These are phyloP conservation scores for Bombus confusus DNA, from an alignment of 1,140 invertebrate species.

Conservation along the genomic window DNA sequence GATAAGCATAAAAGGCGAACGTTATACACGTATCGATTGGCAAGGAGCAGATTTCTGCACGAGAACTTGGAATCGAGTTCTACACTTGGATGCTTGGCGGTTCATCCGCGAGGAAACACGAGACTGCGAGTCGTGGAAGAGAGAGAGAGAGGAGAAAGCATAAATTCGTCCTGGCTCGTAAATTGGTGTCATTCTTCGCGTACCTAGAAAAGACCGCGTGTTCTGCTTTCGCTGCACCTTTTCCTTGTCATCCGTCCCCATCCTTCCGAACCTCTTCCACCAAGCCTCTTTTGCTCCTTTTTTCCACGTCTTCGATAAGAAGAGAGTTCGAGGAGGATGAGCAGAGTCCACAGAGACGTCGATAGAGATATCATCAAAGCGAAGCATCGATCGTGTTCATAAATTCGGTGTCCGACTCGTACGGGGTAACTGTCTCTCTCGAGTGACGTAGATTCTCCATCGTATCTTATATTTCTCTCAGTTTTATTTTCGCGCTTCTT, in stretches of 20 bases:
- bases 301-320: constrained; percentile 15
- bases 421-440: constrained; percentile 21
- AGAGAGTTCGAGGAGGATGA: constrained; percentile 34
- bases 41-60: constrained; percentile 6
- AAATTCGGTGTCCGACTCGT: constrained; percentile 66
- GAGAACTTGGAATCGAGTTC: neutral
- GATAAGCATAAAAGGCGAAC: constrained; percentile 8
- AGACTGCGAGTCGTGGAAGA: neutral
- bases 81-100: neutral
- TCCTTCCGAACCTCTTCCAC: neutral
- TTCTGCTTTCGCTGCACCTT: constrained; percentile 18
- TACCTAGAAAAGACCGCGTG: constrained; percentile 10
- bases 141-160: constrained; percentile 22
- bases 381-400: constrained; percentile 66
- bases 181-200: constrained; percentile 46
- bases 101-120: neutral
- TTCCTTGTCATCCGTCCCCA: neutral
- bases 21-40: neutral
- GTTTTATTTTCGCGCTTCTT: constrained; percentile 27
- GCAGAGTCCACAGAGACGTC: constrained; percentile 52
- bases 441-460: constrained; percentile 53
- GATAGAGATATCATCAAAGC: constrained; percentile 68
- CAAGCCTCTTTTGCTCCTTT: neutral
- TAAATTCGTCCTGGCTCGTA: constrained; percentile 39
- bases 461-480: constrained; percentile 37